These are phyloP conservation scores for Cistogaster globosa DNA, from an alignment of 2,888 invertebrate species.

Conservation along the genomic window DNA sequence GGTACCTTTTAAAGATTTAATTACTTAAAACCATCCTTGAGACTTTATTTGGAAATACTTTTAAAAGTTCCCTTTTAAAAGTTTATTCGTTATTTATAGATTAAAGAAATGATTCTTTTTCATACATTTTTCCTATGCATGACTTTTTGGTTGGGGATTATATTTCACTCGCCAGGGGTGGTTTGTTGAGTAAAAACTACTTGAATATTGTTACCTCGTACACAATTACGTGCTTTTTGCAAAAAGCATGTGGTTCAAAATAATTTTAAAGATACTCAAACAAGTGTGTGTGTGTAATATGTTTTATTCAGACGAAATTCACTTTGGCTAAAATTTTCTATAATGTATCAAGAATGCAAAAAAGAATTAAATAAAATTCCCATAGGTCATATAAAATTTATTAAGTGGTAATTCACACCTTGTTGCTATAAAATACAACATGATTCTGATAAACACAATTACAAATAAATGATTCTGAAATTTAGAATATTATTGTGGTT, in stretches of 20 bases:
- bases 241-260: slow-evolving; percentile 25
- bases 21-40: background rate
- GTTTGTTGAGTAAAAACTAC: slow-evolving; percentile 32
- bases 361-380: slow-evolving; percentile 72
- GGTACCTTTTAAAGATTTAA: background rate
- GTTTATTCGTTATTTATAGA: too few relatives aligned
- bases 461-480: slow-evolving; percentile 24
- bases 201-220: slow-evolving; percentile 53
- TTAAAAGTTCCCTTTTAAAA: too few relatives aligned
- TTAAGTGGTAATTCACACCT: slow-evolving; percentile 75
- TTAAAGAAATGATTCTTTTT: slow-evolving; percentile 13
- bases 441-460: slow-evolving; percentile 25
- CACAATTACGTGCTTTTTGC: slow-evolving; percentile 54
- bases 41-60: background rate
- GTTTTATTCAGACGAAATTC: slow-evolving; percentile 12
- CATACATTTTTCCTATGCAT: background rate
- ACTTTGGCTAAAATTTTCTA: slow-evolving; percentile 51
- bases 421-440: slow-evolving; percentile 45
- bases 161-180: slow-evolving; percentile 14
- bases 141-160: slow-evolving; percentile 8
- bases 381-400: slow-evolving; percentile 79
- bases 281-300: slow-evolving; percentile 36
- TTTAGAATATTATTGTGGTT: slow-evolving; percentile 15
- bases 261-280: slow-evolving; percentile 42
- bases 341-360: slow-evolving; percentile 45